phyloP scores from a whole-genome alignment of 2,113 vertebrate genomes.

The Ammodramus savannarum region DNA sequence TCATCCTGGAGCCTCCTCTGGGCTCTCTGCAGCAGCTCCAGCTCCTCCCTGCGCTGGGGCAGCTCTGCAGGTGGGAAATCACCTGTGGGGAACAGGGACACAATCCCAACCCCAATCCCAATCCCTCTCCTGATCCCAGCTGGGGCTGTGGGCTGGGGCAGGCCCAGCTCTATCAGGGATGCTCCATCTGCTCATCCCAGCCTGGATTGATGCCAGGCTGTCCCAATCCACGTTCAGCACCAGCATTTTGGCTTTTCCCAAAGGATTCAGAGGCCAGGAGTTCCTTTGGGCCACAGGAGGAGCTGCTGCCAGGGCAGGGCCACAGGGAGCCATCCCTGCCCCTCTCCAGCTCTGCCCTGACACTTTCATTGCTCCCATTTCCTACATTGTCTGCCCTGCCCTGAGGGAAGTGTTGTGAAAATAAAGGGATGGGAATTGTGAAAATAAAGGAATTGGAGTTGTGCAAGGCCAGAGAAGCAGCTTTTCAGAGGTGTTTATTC shows the following conservation, averaged over 20 bases:
- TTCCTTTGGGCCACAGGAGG: not conserved
- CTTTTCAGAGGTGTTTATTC: slow-evolving; percentile 58
- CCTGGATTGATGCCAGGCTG: not conserved
- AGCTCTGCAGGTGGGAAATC: no score
- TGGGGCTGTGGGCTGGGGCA: not conserved
- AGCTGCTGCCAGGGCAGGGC: not conserved
- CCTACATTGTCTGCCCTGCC: slow-evolving; percentile 36
- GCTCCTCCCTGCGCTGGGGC: not conserved
- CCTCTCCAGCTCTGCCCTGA: not conserved
- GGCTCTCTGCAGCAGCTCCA: not conserved
- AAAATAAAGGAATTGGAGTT: slow-evolving; percentile 33
- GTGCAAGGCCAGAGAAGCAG: slow-evolving; percentile 14
- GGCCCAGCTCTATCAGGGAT: not conserved
- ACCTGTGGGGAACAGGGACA: no score
- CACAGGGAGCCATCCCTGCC: not conserved
- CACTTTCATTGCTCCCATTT: slow-evolving; percentile 15
- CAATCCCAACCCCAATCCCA: not conserved
- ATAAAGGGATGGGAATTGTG: not conserved
- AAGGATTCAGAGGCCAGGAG: not conserved
- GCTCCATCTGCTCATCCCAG: not conserved
- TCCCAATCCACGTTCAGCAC: not conserved
- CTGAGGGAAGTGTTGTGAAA: slow-evolving; percentile 26
- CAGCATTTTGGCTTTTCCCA: accelerated
- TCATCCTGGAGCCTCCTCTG: no score
- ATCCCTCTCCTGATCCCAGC: not conserved